Conservation (phyloP, 2,888 invertebrate species). For the Anoplius nigerrimus region DNA sequence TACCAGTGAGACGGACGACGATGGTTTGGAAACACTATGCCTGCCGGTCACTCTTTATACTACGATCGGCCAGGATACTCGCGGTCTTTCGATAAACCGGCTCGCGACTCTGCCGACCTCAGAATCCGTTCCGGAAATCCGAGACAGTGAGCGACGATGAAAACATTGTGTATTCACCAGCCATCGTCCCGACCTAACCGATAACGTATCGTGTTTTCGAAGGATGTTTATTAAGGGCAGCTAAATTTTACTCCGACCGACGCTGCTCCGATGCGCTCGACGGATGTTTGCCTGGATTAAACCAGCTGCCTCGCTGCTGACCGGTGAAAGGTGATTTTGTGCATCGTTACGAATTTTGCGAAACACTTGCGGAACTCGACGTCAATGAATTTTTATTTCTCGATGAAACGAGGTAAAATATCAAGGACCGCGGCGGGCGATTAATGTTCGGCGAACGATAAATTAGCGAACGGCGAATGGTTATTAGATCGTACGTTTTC, state of each 20-base stretch:
- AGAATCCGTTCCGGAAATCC: slow-evolving; percentile 32
- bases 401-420: too few relatives aligned
- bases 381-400: too few relatives aligned
- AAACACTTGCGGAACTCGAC: too few relatives aligned
- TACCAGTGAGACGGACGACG: neutral
- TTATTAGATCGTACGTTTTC: too few relatives aligned
- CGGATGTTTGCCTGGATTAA: too few relatives aligned
- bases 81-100: slow-evolving; percentile 23
- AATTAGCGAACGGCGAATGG: too few relatives aligned
- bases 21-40: neutral
- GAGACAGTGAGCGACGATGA: neutral
- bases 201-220: slow-evolving; percentile 43
- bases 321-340: too few relatives aligned
- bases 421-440: too few relatives aligned
- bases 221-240: slow-evolving; percentile 18
- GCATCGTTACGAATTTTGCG: too few relatives aligned
- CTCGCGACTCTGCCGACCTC: slow-evolving; percentile 31
- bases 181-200: neutral
- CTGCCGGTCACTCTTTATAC: neutral
- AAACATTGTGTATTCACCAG: neutral
- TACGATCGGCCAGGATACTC: slow-evolving; percentile 27
- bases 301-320: too few relatives aligned
- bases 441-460: too few relatives aligned
- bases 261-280: too few relatives aligned
- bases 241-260: neutral